These are phyloP conservation scores for Ivindomyrus marchei DNA, from an alignment of 2,113 vertebrate genomes.

Conservation along the genomic window DNA sequence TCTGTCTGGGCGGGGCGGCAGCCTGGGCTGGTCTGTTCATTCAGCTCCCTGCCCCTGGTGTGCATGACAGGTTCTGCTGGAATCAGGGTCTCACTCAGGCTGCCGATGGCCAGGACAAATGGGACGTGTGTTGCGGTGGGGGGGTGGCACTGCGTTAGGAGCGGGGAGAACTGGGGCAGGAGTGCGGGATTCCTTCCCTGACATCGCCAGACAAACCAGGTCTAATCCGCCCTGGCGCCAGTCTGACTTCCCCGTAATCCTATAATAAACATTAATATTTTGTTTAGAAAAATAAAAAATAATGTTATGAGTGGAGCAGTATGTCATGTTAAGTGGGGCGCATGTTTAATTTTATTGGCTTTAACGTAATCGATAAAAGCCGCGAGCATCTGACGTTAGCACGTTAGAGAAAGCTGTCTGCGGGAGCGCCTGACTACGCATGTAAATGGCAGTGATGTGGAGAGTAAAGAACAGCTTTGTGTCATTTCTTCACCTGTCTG, in stretches of 20 bases:
- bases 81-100: background rate
- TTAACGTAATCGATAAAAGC: background rate
- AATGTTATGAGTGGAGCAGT: background rate
- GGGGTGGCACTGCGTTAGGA: background rate
- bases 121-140: no score
- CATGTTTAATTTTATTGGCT: background rate
- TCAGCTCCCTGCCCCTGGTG: background rate
- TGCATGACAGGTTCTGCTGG: background rate
- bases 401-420: slow-evolving; percentile 1
- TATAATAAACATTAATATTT: background rate
- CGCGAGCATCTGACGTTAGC: background rate
- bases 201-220: background rate
- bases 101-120: background rate
- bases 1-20: background rate
- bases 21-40: background rate
- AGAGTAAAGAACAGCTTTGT: slow-evolving; percentile 53
- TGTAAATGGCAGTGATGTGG: slow-evolving; percentile 36
- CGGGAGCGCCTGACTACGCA: slow-evolving; percentile 19
- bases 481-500: slow-evolving; percentile 54
- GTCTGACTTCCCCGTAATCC: background rate
- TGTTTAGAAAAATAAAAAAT: background rate
- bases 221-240: background rate
- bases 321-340: background rate
- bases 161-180: background rate
- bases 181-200: background rate